Conservation (phyloP, 2,113 vertebrate genomes). For the Maccullochella peelii region DNA sequence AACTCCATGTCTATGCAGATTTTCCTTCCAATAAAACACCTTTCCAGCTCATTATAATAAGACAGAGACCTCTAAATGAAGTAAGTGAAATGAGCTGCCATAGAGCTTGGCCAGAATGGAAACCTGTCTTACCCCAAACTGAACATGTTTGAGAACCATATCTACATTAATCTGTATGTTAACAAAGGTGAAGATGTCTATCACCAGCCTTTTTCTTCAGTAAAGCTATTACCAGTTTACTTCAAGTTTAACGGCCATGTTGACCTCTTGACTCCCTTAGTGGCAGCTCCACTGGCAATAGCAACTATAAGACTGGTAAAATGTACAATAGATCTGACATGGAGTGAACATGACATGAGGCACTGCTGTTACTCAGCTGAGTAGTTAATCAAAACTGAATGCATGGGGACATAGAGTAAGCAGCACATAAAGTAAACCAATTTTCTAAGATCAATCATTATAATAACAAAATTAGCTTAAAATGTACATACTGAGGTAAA, state of each 20-base stretch:
- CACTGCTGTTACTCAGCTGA: not conserved
- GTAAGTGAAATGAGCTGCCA: no score
- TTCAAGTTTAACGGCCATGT: not conserved
- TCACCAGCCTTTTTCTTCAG: not conserved
- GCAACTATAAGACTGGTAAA: not conserved
- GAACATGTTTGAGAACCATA: no score
- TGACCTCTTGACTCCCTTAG: not conserved
- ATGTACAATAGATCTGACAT: not conserved
- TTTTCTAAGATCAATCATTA: not conserved
- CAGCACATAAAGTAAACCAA: no score
- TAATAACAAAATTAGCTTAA: not conserved
- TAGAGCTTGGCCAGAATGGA: not conserved
- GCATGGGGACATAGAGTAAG: not conserved
- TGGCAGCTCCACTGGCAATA: not conserved
- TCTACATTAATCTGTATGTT: not conserved
- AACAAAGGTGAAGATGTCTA: not conserved
- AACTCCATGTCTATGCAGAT: no score
- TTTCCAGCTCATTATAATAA: no score
- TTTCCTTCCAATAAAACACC: no score
- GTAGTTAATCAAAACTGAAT: not conserved
- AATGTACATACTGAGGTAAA: not conserved
- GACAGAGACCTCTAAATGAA: no score
- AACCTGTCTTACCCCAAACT: not conserved
- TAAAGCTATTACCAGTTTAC: not conserved
- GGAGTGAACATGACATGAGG: not conserved